Conservation (phyloP, 2,888 invertebrate species). For the Yponomeuta plumbellus region DNA sequence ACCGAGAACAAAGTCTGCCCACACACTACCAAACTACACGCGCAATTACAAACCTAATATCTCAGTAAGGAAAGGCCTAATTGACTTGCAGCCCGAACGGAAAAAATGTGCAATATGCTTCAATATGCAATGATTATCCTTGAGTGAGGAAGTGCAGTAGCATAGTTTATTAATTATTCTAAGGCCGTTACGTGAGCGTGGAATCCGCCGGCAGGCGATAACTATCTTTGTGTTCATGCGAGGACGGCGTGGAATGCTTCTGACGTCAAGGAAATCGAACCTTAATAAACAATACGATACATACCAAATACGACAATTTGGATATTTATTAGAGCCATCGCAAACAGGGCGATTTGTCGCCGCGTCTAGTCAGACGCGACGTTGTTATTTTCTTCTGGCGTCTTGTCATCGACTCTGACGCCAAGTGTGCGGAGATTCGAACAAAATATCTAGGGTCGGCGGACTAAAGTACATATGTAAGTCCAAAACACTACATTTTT, state of each 20-base stretch:
- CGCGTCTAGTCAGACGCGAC: no score
- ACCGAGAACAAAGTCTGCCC: constrained; percentile 4
- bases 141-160: not conserved
- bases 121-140: constrained; percentile 3
- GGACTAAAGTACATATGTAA: no score
- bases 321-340: no score
- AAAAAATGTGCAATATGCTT: not conserved
- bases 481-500: no score
- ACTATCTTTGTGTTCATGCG: not conserved
- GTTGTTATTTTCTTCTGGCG: no score
- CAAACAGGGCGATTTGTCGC: no score
- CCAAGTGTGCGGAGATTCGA: no score
- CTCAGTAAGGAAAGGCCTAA: not conserved
- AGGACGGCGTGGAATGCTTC: not conserved
- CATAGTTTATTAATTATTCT: not conserved
- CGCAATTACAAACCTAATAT: not conserved
- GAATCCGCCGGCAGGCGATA: not conserved
- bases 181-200: not conserved
- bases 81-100: not conserved
- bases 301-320: not conserved
- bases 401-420: no score
- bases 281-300: not conserved
- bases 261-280: not conserved
- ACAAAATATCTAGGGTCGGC: no score
- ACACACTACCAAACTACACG: not conserved